A percentile compares a stretch with the other conserved stretches of the same genome.
These are phyloP conservation scores for Drosophila parvula DNA, from an alignment of 1,140 invertebrate species.

Conservation along the genomic window DNA sequence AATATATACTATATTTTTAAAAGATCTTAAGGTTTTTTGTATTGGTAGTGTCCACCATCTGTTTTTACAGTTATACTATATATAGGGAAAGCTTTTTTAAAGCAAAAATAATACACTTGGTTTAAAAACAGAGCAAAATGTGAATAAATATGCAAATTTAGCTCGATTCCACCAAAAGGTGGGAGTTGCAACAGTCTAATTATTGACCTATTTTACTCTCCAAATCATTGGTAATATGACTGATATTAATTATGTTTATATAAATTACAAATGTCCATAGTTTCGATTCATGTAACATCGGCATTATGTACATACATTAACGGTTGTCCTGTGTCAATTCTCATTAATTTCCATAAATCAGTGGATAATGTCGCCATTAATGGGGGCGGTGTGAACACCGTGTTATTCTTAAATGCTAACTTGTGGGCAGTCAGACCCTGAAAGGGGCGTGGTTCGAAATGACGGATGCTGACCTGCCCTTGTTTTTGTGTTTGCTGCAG, in stretches of 20 bases:
- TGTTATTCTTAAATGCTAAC: not conserved
- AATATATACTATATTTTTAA: not conserved
- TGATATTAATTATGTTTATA: not conserved
- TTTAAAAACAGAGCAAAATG: not conserved
- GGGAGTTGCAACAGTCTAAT: not conserved
- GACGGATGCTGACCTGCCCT: slow-evolving; percentile 42
- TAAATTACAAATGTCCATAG: not conserved
- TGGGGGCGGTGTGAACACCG: not conserved
- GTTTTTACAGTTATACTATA: no score
- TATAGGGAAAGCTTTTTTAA: no score
- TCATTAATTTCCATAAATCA: slow-evolving; percentile 8
- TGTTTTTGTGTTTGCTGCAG: slow-evolving; percentile 37
- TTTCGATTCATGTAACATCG: not conserved
- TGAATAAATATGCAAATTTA: not conserved
- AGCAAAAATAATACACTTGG: no score
- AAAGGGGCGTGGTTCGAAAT: slow-evolving; percentile 8
- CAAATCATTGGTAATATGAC: not conserved
- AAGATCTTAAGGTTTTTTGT: not conserved
- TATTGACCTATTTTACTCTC: not conserved
- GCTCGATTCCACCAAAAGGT: not conserved
- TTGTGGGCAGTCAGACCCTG: not conserved
- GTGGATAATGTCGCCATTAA: not conserved
- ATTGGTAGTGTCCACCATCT: no score
- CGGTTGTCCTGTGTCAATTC: not conserved
- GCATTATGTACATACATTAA: not conserved